Conservation (phyloP, 2,888 invertebrate genomes). For the Drosophila barbarae region DNA sequence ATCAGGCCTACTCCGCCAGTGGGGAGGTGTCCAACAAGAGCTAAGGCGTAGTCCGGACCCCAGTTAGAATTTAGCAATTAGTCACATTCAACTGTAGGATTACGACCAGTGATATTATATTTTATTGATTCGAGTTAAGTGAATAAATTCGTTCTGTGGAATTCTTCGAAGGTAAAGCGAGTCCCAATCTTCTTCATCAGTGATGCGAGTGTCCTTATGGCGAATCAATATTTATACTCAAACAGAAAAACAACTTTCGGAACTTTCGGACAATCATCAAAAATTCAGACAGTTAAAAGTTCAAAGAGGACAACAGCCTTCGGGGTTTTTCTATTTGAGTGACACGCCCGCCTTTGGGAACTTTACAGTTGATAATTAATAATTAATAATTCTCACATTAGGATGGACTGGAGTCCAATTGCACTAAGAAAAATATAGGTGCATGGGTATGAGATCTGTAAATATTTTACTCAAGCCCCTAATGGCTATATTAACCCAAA, state of each 20-base stretch:
- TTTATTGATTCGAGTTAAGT: conserved; percentile 39
- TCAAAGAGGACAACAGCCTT: conserved; percentile 11
- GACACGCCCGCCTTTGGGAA: conserved; percentile 52
- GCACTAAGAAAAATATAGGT: conserved; percentile 39
- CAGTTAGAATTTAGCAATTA: conserved; percentile 30
- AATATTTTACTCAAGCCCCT: conserved; percentile 56
- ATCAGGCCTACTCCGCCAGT: conserved; percentile 69
- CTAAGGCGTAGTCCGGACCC: conserved; percentile 15
- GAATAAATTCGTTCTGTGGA: conserved; percentile 42
- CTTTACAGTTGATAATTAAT: conserved; percentile 63
- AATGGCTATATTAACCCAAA: conserved; percentile 53
- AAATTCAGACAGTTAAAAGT: conserved; percentile 50
- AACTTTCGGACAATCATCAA: conserved; percentile 42
- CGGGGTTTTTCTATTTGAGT: conserved; percentile 15
- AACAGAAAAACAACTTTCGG: conserved; percentile 34
- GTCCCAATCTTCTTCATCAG: neutral
- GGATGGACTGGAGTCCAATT: conserved; percentile 22
- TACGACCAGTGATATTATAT: conserved; percentile 68
- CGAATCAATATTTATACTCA: conserved; percentile 45
- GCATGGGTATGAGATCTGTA: conserved; percentile 39
- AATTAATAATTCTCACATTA: conserved; percentile 43
- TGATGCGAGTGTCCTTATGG: conserved; percentile 18
- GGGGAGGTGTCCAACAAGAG: conserved; percentile 51
- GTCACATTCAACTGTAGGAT: conserved; percentile 53
- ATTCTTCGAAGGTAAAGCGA: neutral